These are phyloP conservation scores for Oscheius sp. DNA, from an alignment of 2,888 invertebrate species.

Conservation along the genomic window DNA sequence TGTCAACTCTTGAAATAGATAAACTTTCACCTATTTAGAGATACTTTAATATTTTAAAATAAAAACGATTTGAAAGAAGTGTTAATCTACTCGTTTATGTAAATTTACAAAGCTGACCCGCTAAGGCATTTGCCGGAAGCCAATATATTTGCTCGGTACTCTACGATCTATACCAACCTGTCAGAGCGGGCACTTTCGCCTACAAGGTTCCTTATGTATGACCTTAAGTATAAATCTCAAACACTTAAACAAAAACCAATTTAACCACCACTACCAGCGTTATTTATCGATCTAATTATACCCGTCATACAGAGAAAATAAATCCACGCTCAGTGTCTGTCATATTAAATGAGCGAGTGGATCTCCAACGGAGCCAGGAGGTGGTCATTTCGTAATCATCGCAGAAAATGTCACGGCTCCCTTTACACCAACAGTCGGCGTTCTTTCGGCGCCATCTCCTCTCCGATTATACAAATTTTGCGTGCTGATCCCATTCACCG, in stretches of 20 bases:
- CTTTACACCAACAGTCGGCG: slow-evolving; percentile 24
- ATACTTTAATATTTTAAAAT: background rate
- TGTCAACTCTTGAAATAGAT: background rate
- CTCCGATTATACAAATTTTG: slow-evolving; percentile 24
- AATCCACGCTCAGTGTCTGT: background rate
- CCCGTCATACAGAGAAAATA: slow-evolving; percentile 5
- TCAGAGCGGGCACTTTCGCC: slow-evolving; percentile 9
- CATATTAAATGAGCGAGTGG: slow-evolving; percentile 20
- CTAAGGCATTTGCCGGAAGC: slow-evolving; percentile 15
- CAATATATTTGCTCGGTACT: slow-evolving; percentile 3
- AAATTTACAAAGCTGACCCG: background rate
- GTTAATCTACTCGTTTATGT: background rate
- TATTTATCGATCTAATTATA: background rate
- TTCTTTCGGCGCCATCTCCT: slow-evolving; percentile 23
- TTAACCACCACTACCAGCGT: background rate
- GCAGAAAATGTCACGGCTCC: slow-evolving; percentile 28
- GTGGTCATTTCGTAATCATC: slow-evolving; percentile 29
- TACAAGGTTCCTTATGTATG: slow-evolving; percentile 15
- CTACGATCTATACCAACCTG: slow-evolving; percentile 10
- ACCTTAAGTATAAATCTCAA: slow-evolving; percentile 13
- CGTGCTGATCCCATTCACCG: slow-evolving; percentile 5
- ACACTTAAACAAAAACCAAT: slow-evolving; percentile 1
- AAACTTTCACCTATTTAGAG: background rate
- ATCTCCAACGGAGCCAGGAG: background rate
- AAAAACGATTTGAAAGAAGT: too few relatives aligned